Percentiles rank a stretch among this genome's conserved stretches.
Conservation (phyloP, 2,888 invertebrate genomes). For the Iselma pallidipennis region DNA sequence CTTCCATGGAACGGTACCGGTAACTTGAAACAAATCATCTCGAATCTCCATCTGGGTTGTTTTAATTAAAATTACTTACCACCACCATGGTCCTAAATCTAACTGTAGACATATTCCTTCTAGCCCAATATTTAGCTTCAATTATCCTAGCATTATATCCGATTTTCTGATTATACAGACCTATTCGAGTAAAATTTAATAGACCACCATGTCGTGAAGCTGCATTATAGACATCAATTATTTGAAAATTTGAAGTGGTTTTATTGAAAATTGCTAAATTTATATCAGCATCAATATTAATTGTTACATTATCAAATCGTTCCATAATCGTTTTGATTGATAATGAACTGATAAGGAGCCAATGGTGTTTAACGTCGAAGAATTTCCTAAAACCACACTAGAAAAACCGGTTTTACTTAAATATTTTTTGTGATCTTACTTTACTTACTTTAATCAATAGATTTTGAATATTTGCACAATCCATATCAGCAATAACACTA, state of each 20-base stretch:
- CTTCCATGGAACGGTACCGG: constrained; percentile 39
- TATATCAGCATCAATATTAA: constrained; percentile 40
- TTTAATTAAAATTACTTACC: constrained; percentile 33
- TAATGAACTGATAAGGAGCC: constrained; percentile 34
- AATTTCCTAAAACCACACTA: constrained; percentile 34
- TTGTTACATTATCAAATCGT: constrained; percentile 30
- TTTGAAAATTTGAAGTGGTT: constrained; percentile 4
- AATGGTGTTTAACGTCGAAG: constrained; percentile 39
- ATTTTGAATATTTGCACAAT: constrained; percentile 28
- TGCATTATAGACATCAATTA: constrained; percentile 41
- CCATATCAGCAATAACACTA: constrained; percentile 38
- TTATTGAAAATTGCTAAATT: constrained; percentile 28
- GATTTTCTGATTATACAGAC: constrained; percentile 27
- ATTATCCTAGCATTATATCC: constrained; percentile 26
- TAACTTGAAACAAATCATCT: constrained; percentile 32
- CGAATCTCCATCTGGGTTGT: neutral
- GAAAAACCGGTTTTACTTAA: constrained; percentile 14
- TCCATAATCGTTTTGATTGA: constrained; percentile 23
- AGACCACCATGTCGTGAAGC: constrained; percentile 35
- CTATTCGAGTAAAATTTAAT: constrained; percentile 27
- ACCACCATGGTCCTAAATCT: constrained; percentile 39
- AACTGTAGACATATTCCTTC: constrained; percentile 44
- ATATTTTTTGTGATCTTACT: neutral
- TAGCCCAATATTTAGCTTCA: constrained; percentile 35
- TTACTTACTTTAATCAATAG: constrained; percentile 33